phyloP scores from a whole-genome alignment of 2,888 invertebrate species.

The Globia sparganii region DNA sequence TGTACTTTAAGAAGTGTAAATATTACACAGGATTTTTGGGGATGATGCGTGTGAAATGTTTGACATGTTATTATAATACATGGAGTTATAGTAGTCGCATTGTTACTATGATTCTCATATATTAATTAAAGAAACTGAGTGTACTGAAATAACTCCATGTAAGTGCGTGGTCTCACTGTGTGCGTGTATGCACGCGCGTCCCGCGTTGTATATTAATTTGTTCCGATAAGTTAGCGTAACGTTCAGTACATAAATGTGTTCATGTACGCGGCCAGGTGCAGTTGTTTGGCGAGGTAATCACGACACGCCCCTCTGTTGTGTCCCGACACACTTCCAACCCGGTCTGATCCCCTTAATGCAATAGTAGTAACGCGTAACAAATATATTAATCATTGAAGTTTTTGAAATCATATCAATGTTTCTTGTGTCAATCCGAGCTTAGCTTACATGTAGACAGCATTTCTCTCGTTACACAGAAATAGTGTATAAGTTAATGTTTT shows the following conservation, averaged over 20 bases:
- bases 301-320: constrained; percentile 33
- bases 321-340: constrained; percentile 41
- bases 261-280: constrained; percentile 60
- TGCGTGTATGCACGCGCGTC: constrained; percentile 48
- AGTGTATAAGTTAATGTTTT: constrained; percentile 66
- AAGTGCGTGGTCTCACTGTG: constrained; percentile 33
- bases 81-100: constrained; percentile 46
- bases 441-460: constrained; percentile 65
- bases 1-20: constrained; percentile 87
- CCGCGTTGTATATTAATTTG: constrained; percentile 66
- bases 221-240: constrained; percentile 70
- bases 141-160: constrained; percentile 43
- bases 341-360: constrained; percentile 57
- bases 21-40: constrained; percentile 81
- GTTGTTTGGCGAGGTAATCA: constrained; percentile 40
- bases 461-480: constrained; percentile 63
- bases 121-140: constrained; percentile 34
- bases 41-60: constrained; percentile 62
- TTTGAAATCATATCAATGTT: constrained; percentile 66
- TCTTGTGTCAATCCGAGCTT: constrained; percentile 66
- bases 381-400: constrained; percentile 57
- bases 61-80: constrained; percentile 41
- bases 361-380: constrained; percentile 57
- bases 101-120: constrained; percentile 50
- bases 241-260: constrained; percentile 70